phyloP scores from a whole-genome alignment of 2,113 vertebrate genomes.

The cattle (Bos taurus) region ARS-UCD2.0 NC_037332.1:96469001-96469500 shows the following conservation, averaged over 20 bases:
- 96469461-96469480: too few relatives aligned
- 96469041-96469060: not conserved
- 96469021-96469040: fast-evolving
- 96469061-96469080: not conserved
- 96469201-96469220: not conserved
- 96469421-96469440: too few relatives aligned
- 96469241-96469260: not conserved
- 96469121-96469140: not conserved
- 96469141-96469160: not conserved
- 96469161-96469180: not conserved
- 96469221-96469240: not conserved
- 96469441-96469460: too few relatives aligned
- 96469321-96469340: not conserved
- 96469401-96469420: too few relatives aligned
- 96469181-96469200: not conserved
- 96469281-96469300: not conserved
- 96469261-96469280: not conserved
- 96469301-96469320: not conserved
- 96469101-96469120: fast-evolving
- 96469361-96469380: not conserved
- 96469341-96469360: not conserved
- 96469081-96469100: not conserved
- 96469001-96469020: not conserved
- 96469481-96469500: too few relatives aligned
- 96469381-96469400: too few relatives aligned